phyloP scores from a whole-genome alignment of 2,113 vertebrate genomes.

The Triplophysa rosa region DNA sequence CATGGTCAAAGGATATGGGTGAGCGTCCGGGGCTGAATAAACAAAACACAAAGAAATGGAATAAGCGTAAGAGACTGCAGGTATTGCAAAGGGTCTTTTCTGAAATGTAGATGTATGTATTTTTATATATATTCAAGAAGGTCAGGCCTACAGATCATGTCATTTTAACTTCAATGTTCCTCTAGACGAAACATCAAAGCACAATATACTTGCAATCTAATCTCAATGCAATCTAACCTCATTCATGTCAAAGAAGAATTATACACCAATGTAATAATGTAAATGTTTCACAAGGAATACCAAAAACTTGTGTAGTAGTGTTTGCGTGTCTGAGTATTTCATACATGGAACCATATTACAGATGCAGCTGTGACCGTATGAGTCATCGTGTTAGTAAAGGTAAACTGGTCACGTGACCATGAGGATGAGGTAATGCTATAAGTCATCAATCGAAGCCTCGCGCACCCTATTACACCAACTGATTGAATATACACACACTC shows the following conservation, averaged over 20 bases:
- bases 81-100: not conserved
- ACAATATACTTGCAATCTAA: not conserved
- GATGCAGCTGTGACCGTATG: conserved; percentile 43
- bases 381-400: conserved; percentile 52
- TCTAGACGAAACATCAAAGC: not conserved
- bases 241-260: conserved; percentile 19
- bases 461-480: conserved; percentile 63
- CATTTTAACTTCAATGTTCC: not conserved
- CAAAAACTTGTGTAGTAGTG: not conserved
- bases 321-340: not conserved
- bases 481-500: conserved; percentile 61
- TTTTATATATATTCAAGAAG: not conserved
- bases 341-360: conserved; percentile 11
- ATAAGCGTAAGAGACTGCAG: not conserved
- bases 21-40: conserved; percentile 88
- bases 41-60: not conserved
- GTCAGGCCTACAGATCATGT: not conserved
- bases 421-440: conserved; percentile 70
- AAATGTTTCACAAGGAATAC: not conserved
- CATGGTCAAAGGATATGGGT: conserved; percentile 93
- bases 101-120: not conserved
- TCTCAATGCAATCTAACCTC: not conserved
- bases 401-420: conserved; percentile 45
- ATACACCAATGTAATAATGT: not conserved
- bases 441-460: conserved; percentile 66